Evolutionary conservation across 2,113 vertebrate species (phyloP), one percentile per base, ranked within the genome.

Genomic region (Cebus imitator): DNA sequence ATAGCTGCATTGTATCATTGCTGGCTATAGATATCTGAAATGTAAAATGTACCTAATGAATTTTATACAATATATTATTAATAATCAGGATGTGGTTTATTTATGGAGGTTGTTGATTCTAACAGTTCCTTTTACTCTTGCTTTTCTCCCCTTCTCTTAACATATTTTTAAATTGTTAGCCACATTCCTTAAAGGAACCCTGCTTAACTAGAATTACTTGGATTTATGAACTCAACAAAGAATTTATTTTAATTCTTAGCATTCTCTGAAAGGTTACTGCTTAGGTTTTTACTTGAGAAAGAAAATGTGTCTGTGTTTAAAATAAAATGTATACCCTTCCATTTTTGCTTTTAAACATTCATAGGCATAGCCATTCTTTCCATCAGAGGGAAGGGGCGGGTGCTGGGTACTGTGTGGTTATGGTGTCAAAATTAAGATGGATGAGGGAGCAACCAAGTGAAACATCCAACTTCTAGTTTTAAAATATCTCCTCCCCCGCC

Each of bases 351-450:
- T 96, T 72, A 90, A 94, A 75, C 55, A 48, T 92, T 93, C 70
- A 32, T 30, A 55, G 61, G 5, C 43, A 7, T 78, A 17, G 13
- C 70, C 76, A 21, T 83, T 78, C 72, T 95, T 97, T 89, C 83
- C 76, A 66, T 80, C 66, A 76, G 85, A 85, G 70, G 64, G 17
- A 83, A 91, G 37, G 48, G 16, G 37, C 32, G 20, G 23, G 20
- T 43, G 61, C 81, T 70, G 30, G 21, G 61, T 70, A 13, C 80
- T 75, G 5, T 79, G 94, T 90, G 61, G 70, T 95, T 95, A 37
- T 91, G 55, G 8, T 91, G 86, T 96, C 83, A 91, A 98, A 96
- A 97, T 96, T 73, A 96, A 97, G 95, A 96, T 87, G 73, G 86
- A 97, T 93, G 92, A 91, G 37, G 86, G 94, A 85, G 92, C 92